A percentile compares a stretch with the other conserved stretches of the same genome.
phyloP scores from a whole-genome alignment of 2,888 invertebrate genomes.

The Lithophane ornitopus region DNA sequence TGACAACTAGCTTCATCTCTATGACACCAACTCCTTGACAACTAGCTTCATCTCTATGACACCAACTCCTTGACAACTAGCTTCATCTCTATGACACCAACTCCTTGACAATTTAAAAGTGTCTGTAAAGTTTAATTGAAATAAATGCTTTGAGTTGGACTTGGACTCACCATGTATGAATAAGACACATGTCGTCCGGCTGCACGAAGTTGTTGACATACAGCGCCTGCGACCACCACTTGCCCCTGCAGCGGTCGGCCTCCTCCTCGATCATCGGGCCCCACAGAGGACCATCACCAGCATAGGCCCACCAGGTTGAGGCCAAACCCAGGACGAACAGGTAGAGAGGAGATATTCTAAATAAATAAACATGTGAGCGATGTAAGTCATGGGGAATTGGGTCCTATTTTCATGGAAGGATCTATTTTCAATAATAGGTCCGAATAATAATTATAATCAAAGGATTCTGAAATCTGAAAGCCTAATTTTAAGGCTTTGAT shows the following conservation, averaged over 20 bases:
- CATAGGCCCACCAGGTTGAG: slow-evolving; percentile 77
- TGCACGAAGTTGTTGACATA: slow-evolving; percentile 77
- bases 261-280: slow-evolving; percentile 68
- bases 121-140: no score
- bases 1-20: no score
- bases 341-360: slow-evolving; percentile 75
- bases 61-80: no score
- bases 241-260: slow-evolving; percentile 72
- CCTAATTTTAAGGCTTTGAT: background rate
- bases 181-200: slow-evolving; percentile 75
- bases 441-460: background rate
- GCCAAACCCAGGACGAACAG: slow-evolving; percentile 75
- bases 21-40: no score
- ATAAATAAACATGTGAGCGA: background rate
- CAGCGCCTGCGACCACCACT: slow-evolving; percentile 79
- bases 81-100: no score
- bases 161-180: slow-evolving; percentile 77
- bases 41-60: no score
- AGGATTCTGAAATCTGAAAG: no score
- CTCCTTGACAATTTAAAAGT: no score
- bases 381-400: no score
- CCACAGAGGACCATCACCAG: slow-evolving; percentile 78
- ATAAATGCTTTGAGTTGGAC: no score
- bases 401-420: background rate
- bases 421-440: background rate